These are phyloP conservation scores for Merodon equestris DNA, from an alignment of 2,888 invertebrate genomes.

Conservation along the genomic window DNA sequence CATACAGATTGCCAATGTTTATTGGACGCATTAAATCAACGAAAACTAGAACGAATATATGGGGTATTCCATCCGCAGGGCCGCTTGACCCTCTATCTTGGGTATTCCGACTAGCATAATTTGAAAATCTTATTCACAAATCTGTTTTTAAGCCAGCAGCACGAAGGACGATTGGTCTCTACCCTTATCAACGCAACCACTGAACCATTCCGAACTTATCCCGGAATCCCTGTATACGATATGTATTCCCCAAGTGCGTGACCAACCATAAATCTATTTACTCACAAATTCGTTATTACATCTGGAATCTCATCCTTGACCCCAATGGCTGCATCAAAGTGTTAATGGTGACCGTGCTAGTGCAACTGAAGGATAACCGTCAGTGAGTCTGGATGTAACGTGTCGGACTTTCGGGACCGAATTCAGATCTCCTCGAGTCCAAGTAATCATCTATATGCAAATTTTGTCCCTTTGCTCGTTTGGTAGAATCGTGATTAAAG, in stretches of 20 bases:
- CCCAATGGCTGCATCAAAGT: conserved; percentile 8
- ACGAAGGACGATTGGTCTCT: too few species aligned
- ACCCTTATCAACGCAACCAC: too few species aligned
- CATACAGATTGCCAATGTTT: conserved; percentile 62
- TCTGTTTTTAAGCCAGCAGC: too few species aligned
- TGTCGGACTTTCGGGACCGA: conserved; percentile 25
- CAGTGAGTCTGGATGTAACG: neutral
- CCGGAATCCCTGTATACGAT: too few species aligned
- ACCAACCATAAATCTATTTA: neutral
- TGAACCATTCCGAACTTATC: too few species aligned
- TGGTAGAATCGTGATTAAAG: conserved; percentile 35
- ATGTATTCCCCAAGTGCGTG: too few species aligned
- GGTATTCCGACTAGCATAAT: neutral
- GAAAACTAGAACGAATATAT: conserved; percentile 13
- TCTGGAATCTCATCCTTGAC: conserved; percentile 14
- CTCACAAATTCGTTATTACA: neutral
- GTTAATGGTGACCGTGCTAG: too few species aligned
- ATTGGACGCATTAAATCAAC: conserved; percentile 61
- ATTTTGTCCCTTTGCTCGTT: conserved; percentile 42
- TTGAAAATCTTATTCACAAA: conserved; percentile 1
- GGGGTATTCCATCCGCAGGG: too few species aligned
- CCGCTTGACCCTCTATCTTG: too few species aligned
- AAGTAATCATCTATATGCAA: conserved; percentile 38
- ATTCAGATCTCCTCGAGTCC: conserved; percentile 11
- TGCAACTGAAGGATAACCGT: too few species aligned